Evolutionary conservation across 2,888 invertebrate genomes (phyloP).

Genomic region (Spodoptera picta): DNA sequence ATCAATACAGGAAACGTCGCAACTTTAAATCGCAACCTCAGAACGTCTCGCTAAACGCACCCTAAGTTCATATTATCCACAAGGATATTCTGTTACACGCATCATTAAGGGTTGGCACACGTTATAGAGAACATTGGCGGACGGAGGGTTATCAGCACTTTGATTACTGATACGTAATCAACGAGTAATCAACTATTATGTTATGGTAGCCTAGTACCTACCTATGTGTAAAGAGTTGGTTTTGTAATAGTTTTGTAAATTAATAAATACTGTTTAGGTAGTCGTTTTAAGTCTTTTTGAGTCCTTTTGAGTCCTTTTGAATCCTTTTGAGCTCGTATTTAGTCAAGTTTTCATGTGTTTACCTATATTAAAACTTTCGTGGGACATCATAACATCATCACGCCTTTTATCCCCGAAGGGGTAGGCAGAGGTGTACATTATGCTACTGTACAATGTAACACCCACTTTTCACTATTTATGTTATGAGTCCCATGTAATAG

Average conservation of each 20-base stretch:
- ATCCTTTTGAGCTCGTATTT: no score
- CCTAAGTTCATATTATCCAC: constrained; percentile 28
- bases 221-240: constrained; percentile 10
- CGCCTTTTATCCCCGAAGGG: no score
- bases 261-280: no score
- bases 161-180: constrained; percentile 55
- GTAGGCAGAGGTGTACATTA: no score
- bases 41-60: constrained; percentile 7
- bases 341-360: no score
- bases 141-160: constrained; percentile 54
- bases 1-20: not conserved
- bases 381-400: no score
- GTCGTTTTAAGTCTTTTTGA: no score
- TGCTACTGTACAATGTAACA: no score
- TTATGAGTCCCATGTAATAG: no score
- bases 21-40: constrained; percentile 21
- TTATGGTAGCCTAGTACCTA: constrained; percentile 11
- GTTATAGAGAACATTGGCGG: constrained; percentile 21
- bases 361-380: no score
- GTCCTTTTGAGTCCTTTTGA: no score
- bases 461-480: no score
- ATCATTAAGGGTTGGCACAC: constrained; percentile 55
- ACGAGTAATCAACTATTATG: constrained; percentile 42
- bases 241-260: constrained; percentile 4
- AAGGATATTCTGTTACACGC: constrained; percentile 60